A percentile compares a stretch with the other conserved stretches of the same genome.
Evolutionary conservation across 1,140 invertebrate genomes (phyloP).

Genomic region (Philotrypesis tridentata): DNA sequence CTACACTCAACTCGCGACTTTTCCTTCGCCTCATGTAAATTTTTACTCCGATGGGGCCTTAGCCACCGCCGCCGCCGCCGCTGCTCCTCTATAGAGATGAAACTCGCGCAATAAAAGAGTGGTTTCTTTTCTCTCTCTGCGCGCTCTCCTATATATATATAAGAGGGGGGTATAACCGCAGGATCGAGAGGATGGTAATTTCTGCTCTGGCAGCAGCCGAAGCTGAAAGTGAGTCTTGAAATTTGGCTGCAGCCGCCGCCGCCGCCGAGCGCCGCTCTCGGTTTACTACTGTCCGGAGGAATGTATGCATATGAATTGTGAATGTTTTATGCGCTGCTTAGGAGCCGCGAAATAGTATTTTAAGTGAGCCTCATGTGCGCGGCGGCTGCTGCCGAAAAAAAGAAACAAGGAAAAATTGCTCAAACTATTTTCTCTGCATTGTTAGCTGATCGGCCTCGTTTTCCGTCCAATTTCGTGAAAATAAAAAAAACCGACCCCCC

Average conservation of each 20-base stretch:
- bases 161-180: neutral
- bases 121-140: neutral
- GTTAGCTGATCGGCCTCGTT: no score
- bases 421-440: neutral
- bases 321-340: neutral
- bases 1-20: neutral
- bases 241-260: neutral
- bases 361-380: neutral
- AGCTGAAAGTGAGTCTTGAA: conserved; percentile 8
- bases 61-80: no score
- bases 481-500: neutral
- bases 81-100: neutral
- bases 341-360: neutral
- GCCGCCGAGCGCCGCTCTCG: neutral
- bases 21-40: conserved; percentile 23
- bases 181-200: neutral
- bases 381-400: no score
- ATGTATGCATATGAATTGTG: neutral
- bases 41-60: neutral
- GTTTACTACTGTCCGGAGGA: neutral
- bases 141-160: no score
- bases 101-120: conserved; percentile 10
- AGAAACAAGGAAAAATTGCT: neutral
- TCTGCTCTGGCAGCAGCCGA: no score
- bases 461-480: no score